Evolutionary conservation across 2,888 invertebrate species (phyloP).

Genomic region (Rhagonycha fulva): DNA sequence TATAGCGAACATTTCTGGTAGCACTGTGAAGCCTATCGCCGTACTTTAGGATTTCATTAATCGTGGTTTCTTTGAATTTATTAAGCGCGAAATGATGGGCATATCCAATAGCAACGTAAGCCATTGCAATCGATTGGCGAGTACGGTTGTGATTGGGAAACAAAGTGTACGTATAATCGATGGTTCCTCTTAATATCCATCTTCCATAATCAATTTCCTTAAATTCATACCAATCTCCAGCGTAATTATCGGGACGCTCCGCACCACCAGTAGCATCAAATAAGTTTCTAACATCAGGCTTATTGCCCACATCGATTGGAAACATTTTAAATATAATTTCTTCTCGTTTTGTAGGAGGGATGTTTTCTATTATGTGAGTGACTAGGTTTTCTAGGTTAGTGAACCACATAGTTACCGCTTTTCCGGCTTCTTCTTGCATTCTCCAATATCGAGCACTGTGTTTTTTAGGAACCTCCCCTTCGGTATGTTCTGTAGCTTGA

Average conservation of each 20-base stretch:
- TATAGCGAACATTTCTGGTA: conserved; percentile 47
- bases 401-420: conserved; percentile 48
- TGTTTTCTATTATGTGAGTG: conserved; percentile 47
- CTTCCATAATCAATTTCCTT: conserved; percentile 48
- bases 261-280: conserved; percentile 40
- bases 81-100: conserved; percentile 61
- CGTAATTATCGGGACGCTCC: conserved; percentile 35
- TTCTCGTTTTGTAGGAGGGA: conserved; percentile 42
- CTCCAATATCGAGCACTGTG: conserved; percentile 42
- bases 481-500: conserved; percentile 1
- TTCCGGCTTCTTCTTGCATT: conserved; percentile 43
- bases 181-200: conserved; percentile 52
- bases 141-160: conserved; percentile 49
- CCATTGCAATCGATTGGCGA: conserved; percentile 61
- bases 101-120: conserved; percentile 63
- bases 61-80: conserved; percentile 61
- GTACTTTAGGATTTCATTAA: conserved; percentile 66
- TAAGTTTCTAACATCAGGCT: conserved; percentile 40
- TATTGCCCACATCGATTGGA: conserved; percentile 41
- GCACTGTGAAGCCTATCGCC: conserved; percentile 65
- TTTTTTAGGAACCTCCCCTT: conserved; percentile 10
- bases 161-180: conserved; percentile 40
- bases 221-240: conserved; percentile 51
- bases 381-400: conserved; percentile 43
- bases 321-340: conserved; percentile 41